Percentiles rank a stretch among this genome's conserved stretches.
Evolutionary conservation across 2,113 vertebrate species (phyloP).

Genomic region (Glareola pratincola): DNA sequence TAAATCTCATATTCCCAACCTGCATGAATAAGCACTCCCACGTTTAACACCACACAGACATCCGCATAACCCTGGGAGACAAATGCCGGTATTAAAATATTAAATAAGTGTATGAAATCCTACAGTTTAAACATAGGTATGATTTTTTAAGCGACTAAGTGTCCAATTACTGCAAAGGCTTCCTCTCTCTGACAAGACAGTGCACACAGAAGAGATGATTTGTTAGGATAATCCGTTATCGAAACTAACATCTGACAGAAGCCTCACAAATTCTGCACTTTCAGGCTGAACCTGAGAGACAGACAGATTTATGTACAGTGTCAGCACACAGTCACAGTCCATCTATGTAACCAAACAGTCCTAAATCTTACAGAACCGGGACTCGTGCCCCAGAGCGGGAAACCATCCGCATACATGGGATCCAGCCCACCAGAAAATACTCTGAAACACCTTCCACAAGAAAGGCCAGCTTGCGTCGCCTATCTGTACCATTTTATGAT

Average conservation of each 20-base stretch:
- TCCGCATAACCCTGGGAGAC: background rate
- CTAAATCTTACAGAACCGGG: accelerated
- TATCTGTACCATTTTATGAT: background rate
- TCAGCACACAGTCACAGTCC: background rate
- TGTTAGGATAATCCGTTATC: background rate
- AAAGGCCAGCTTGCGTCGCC: background rate
- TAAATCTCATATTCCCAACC: background rate
- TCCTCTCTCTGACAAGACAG: background rate
- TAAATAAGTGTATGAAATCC: background rate
- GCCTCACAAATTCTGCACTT: background rate
- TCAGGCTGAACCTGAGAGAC: background rate
- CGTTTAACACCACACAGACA: background rate
- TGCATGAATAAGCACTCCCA: background rate
- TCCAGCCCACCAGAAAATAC: background rate
- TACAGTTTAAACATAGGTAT: background rate
- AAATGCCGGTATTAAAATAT: background rate
- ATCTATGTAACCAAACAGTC: background rate
- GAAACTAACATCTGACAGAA: background rate
- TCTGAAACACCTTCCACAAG: background rate
- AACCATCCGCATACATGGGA: accelerated
- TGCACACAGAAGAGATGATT: background rate
- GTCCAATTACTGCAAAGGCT: background rate
- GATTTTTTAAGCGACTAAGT: background rate
- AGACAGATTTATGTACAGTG: background rate
- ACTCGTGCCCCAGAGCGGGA: background rate